Percentiles rank a stretch among this genome's conserved stretches.
Evolutionary conservation across 2,797 vertebrate genomes (phyloP).

Genomic region (Phataginus tetradactyla): DNA sequence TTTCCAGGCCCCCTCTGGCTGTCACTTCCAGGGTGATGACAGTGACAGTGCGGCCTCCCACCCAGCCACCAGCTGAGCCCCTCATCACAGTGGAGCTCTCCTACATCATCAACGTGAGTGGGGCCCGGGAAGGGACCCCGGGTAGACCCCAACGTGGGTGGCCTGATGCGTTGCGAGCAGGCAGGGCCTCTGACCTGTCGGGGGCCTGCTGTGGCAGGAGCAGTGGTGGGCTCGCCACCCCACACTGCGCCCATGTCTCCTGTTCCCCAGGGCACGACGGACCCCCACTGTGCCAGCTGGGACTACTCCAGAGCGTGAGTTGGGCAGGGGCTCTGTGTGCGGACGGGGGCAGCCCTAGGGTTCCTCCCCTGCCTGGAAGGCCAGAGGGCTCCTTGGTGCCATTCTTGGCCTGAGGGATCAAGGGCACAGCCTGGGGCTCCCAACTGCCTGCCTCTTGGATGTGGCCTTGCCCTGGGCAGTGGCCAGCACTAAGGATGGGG

Average conservation of each 20-base stretch:
- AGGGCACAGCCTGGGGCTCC: neutral
- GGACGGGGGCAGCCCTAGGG: neutral
- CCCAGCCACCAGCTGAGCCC: constrained; percentile 93
- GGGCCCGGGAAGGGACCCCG: neutral
- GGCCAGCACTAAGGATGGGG: neutral
- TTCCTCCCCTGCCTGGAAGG: fast-evolving
- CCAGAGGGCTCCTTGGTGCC: neutral
- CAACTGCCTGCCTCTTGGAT: neutral
- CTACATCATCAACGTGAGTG: constrained; percentile 92
- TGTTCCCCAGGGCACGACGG: constrained; percentile 93
- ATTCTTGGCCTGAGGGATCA: neutral
- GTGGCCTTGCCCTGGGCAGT: neutral
- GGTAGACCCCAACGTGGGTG: fast-evolving
- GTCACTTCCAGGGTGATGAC: constrained; percentile 96
- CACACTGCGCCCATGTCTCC: neutral
- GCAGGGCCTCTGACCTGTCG: neutral
- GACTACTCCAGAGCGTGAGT: constrained; percentile 97
- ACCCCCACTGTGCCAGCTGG: constrained; percentile 97
- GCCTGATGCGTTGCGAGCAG: neutral
- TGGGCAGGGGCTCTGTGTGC: neutral
- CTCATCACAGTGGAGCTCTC: constrained; percentile 96
- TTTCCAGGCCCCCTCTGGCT: constrained; percentile 90
- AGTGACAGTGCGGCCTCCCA: constrained; percentile 95
- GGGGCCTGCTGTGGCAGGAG: neutral
- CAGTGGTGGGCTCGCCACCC: neutral